phyloP scores from a whole-genome alignment of 2,888 invertebrate species.

The Elegia similella region DNA sequence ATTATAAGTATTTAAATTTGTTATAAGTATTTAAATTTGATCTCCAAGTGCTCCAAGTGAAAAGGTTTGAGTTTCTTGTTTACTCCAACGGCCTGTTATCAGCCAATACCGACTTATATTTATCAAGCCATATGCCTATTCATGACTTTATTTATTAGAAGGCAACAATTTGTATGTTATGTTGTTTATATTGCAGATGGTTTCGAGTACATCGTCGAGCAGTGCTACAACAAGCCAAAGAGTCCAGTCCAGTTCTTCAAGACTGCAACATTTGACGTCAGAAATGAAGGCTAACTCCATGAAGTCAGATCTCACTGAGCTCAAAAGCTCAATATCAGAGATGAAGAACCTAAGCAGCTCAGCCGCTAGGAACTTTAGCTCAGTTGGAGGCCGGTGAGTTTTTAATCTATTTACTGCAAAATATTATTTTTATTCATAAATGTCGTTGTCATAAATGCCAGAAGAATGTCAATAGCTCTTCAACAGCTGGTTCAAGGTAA shows the following conservation, averaged over 20 bases:
- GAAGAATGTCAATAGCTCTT: neutral
- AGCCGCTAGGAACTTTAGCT: slow-evolving; percentile 68
- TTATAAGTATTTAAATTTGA: neutral
- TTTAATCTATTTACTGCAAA: neutral
- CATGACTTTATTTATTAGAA: slow-evolving; percentile 1
- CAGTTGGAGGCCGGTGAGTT: slow-evolving; percentile 29
- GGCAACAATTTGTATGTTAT: neutral
- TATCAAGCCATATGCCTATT: neutral
- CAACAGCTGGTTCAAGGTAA: slow-evolving; percentile 4
- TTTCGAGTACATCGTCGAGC: slow-evolving; percentile 82
- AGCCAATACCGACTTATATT: neutral
- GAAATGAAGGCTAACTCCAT: slow-evolving; percentile 92
- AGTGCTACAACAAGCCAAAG: slow-evolving; percentile 83
- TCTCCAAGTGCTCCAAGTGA: neutral
- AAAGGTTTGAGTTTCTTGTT: neutral
- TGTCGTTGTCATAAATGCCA: neutral
- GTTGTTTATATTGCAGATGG: slow-evolving; percentile 57
- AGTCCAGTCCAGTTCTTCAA: slow-evolving; percentile 80
- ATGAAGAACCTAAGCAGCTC: slow-evolving; percentile 87
- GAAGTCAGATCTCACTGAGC: slow-evolving; percentile 89
- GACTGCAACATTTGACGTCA: slow-evolving; percentile 80
- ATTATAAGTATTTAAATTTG: neutral
- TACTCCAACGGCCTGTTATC: neutral
- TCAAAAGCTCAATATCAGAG: slow-evolving; percentile 92
- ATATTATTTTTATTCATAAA: slow-evolving; percentile 13